These are phyloP conservation scores for Australoheros facetus DNA, from an alignment of 2,797 vertebrate species.

Conservation along the genomic window DNA sequence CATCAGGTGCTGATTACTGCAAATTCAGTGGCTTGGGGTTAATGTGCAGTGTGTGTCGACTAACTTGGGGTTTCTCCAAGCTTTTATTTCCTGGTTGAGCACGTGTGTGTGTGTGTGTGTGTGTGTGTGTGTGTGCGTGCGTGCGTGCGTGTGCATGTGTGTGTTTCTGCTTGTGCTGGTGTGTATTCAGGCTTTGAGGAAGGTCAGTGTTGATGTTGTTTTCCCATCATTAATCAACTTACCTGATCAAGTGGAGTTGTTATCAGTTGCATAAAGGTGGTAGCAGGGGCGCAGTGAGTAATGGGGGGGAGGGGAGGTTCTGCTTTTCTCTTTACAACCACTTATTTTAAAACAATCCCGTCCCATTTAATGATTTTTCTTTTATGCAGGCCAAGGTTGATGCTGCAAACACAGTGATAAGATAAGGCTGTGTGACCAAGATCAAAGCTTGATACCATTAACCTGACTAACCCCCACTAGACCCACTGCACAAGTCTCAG, in stretches of 20 bases:
- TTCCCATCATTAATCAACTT: slow-evolving; percentile 72
- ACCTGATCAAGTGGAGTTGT: slow-evolving; percentile 69
- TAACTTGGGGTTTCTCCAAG: neutral
- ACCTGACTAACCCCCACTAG: neutral
- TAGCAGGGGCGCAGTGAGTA: neutral
- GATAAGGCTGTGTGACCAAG: slow-evolving; percentile 51
- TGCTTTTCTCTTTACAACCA: slow-evolving; percentile 6
- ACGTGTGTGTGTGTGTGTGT: neutral
- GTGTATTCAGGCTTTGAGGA: slow-evolving; percentile 19
- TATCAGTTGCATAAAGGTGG: slow-evolving; percentile 58
- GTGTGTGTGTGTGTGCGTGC: neutral
- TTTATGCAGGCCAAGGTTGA: slow-evolving; percentile 65
- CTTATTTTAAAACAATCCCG: slow-evolving; percentile 61
- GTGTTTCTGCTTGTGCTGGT: neutral
- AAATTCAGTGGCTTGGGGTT: neutral
- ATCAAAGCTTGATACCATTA: slow-evolving; percentile 67
- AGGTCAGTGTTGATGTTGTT: slow-evolving; percentile 45
- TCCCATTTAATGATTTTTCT: slow-evolving; percentile 50
- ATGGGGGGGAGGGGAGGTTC: too few relatives aligned
- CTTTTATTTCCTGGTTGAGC: slow-evolving; percentile 58
- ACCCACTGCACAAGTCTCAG: neutral
- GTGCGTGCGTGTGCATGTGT: neutral
- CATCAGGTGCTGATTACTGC: neutral
- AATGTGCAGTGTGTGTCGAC: neutral
- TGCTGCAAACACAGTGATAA: slow-evolving; percentile 55